A percentile compares a stretch with the other conserved stretches of the same genome.
These are phyloP conservation scores for Trimorus sp. DNA, from an alignment of 2,888 invertebrate genomes.

Conservation along the genomic window DNA sequence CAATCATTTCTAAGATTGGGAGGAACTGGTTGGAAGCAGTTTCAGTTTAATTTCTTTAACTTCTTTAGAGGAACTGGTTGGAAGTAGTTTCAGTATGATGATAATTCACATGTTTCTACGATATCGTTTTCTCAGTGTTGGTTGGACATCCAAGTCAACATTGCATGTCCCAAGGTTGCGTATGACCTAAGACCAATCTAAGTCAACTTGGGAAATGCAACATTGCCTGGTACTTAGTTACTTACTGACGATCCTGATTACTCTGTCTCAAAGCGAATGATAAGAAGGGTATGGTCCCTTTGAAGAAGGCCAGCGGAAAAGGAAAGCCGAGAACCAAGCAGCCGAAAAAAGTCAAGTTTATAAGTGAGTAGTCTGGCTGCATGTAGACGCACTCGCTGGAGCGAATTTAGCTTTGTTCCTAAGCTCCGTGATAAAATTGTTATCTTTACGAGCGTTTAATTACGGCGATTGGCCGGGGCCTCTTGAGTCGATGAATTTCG, in stretches of 20 bases:
- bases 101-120: too few relatives aligned
- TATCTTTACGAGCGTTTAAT: conserved; percentile 36
- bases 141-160: too few relatives aligned
- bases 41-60: too few relatives aligned
- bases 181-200: background rate
- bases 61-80: too few relatives aligned
- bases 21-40: too few relatives aligned
- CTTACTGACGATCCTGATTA: too few relatives aligned
- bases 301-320: conserved; percentile 90
- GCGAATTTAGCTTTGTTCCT: conserved; percentile 23
- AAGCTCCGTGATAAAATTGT: conserved; percentile 28
- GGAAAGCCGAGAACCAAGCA: conserved; percentile 91
- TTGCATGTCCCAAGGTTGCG: too few relatives aligned
- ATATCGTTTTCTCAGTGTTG: too few relatives aligned
- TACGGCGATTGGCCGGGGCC: conserved; percentile 11
- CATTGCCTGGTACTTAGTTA: too few relatives aligned
- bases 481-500: conserved; percentile 3
- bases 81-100: too few relatives aligned
- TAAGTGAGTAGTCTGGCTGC: conserved; percentile 87
- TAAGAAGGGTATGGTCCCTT: conserved; percentile 85
- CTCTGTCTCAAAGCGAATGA: conserved; percentile 62
- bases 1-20: too few relatives aligned
- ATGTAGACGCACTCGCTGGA: too few relatives aligned
- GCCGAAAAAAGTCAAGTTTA: conserved; percentile 94
- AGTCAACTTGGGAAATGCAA: background rate